Evolutionary conservation across 2,888 invertebrate species (phyloP).

Genomic region (Hyposoter dolosus): DNA sequence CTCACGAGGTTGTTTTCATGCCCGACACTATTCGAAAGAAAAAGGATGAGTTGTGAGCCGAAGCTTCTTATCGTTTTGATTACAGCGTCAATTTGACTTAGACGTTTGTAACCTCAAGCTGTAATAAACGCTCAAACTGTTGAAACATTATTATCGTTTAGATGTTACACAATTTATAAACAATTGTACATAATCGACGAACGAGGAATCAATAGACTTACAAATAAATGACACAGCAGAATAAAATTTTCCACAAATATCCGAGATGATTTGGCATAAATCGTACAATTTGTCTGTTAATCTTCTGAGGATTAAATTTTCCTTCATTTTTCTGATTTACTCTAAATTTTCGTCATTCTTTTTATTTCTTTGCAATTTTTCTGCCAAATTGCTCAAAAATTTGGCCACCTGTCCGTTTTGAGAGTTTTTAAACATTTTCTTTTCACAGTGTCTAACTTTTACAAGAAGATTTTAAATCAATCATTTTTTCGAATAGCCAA

Average conservation of each 20-base stretch:
- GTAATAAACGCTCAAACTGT: constrained; percentile 32
- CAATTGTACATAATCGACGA: constrained; percentile 15
- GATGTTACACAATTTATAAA: constrained; percentile 40
- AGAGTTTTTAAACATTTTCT: too few relatives aligned
- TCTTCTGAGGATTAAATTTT: not conserved
- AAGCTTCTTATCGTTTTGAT: constrained; percentile 33
- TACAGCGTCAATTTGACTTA: constrained; percentile 48
- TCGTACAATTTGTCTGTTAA: not conserved
- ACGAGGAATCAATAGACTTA: not conserved
- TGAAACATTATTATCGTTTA: not conserved
- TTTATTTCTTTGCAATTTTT: not conserved
- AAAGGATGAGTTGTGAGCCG: constrained; percentile 74
- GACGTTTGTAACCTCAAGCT: constrained; percentile 39
- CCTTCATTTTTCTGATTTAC: not conserved
- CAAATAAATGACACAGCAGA: not conserved
- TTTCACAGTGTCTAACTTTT: too few relatives aligned
- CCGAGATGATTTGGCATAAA: not conserved
- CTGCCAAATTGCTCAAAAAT: not conserved
- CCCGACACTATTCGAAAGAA: constrained; percentile 70
- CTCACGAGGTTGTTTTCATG: constrained; percentile 72
- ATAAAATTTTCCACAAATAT: constrained; percentile 17
- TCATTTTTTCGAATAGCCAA: too few relatives aligned
- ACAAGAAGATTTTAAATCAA: too few relatives aligned
- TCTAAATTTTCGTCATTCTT: not conserved
- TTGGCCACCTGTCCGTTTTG: too few relatives aligned